phyloP scores from a whole-genome alignment of 2,888 invertebrate species.

The Branchellion lobata region DNA sequence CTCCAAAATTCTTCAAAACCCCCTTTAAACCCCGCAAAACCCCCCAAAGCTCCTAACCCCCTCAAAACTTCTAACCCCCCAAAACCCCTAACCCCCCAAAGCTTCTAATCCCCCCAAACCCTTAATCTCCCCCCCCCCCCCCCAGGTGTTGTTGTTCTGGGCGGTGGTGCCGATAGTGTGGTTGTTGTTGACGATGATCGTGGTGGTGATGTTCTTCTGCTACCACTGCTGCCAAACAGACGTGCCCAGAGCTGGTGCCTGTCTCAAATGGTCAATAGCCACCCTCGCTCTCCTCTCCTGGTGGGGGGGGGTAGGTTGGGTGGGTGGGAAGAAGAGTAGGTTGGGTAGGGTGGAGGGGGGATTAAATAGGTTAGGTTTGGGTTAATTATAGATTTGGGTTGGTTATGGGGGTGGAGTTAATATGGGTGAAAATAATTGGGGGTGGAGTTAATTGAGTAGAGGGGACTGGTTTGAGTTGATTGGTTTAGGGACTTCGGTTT shows the following conservation, averaged over 20 bases:
- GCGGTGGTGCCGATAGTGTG: slow-evolving; percentile 90
- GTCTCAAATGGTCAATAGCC: slow-evolving; percentile 69
- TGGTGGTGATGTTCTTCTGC: slow-evolving; percentile 85
- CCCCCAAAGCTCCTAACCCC: neutral
- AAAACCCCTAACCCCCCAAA: no score
- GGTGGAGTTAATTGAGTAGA: no score
- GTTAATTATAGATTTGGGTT: no score
- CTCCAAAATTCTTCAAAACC: no score
- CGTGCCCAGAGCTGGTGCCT: slow-evolving; percentile 75
- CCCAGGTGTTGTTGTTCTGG: slow-evolving; percentile 85
- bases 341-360: no score
- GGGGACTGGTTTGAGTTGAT: no score
- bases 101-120: neutral
- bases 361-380: no score
- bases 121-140: neutral
- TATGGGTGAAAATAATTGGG: no score
- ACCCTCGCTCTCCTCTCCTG: slow-evolving; percentile 78
- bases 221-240: slow-evolving; percentile 88
- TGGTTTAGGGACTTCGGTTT: no score
- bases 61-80: neutral
- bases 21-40: neutral
- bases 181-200: slow-evolving; percentile 83
- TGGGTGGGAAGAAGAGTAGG: neutral
- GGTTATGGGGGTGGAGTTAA: no score
- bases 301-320: slow-evolving; percentile 56